These are phyloP conservation scores for Melolontha melolontha DNA, from an alignment of 2,888 invertebrate genomes.

Conservation along the genomic window DNA sequence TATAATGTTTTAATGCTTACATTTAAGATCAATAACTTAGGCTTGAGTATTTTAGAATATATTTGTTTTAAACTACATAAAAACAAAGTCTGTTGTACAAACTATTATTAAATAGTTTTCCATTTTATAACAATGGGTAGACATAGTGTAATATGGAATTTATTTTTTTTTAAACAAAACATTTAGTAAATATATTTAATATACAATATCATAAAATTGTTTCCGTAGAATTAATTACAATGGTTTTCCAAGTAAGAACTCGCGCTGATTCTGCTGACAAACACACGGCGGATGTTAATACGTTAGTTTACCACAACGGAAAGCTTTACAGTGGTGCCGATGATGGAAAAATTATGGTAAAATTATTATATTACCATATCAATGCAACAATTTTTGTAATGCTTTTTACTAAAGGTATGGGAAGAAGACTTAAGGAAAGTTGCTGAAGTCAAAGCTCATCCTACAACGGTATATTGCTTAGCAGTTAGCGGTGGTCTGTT, in stretches of 20 bases:
- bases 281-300: conserved; percentile 65
- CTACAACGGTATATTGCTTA: conserved; percentile 72
- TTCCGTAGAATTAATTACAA: conserved; percentile 46
- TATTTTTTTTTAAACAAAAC: too few relatives aligned
- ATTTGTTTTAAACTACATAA: too few relatives aligned
- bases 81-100: too few relatives aligned
- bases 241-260: conserved; percentile 58
- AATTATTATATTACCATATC: conserved; percentile 30
- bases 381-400: conserved; percentile 1
- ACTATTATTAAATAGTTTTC: too few relatives aligned
- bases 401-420: conserved; percentile 63
- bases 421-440: conserved; percentile 63
- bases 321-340: conserved; percentile 67
- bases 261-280: conserved; percentile 63
- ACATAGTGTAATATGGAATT: too few relatives aligned
- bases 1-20: too few relatives aligned
- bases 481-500: conserved; percentile 68
- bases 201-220: too few relatives aligned
- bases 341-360: conserved; percentile 69
- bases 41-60: too few relatives aligned
- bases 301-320: conserved; percentile 63
- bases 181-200: too few relatives aligned
- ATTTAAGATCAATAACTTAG: too few relatives aligned
- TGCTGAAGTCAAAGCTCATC: conserved; percentile 69
- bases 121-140: too few relatives aligned